Percentiles rank a stretch among this genome's conserved stretches.
Evolutionary conservation across 1,140 invertebrate species (phyloP).

Genomic region (Zaprionus inermis): DNA sequence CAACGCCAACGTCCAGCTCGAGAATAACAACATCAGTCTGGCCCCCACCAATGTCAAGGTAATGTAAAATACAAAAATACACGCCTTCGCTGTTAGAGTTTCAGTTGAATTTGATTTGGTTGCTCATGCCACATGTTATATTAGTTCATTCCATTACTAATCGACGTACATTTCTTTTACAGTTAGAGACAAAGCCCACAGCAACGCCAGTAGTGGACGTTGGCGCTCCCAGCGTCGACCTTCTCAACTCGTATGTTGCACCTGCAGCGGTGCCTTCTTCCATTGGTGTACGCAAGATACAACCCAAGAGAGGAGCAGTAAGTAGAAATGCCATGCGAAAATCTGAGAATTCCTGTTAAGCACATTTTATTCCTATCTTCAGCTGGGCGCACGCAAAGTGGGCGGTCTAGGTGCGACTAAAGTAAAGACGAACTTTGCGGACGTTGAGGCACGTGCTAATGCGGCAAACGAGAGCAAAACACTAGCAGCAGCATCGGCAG

Average conservation of each 20-base stretch:
- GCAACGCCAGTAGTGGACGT: slow-evolving; percentile 30
- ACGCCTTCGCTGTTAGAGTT: slow-evolving; percentile 33
- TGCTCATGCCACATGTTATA: background rate
- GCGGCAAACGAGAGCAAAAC: slow-evolving; percentile 90
- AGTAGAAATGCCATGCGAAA: slow-evolving; percentile 50
- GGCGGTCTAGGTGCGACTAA: slow-evolving; percentile 97
- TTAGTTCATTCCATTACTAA: slow-evolving; percentile 4
- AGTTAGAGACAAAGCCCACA: slow-evolving; percentile 63
- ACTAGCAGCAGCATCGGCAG: slow-evolving; percentile 49
- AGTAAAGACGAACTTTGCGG: slow-evolving; percentile 97
- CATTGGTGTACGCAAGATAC: slow-evolving; percentile 89
- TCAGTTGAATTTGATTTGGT: slow-evolving; percentile 7
- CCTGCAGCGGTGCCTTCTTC: slow-evolving; percentile 50
- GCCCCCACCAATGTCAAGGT: slow-evolving; percentile 34
- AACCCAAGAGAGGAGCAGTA: slow-evolving; percentile 88
- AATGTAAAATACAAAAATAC: slow-evolving; percentile 20
- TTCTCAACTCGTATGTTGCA: slow-evolving; percentile 71
- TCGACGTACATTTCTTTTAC: background rate
- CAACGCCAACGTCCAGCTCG: slow-evolving; percentile 72
- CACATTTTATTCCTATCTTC: background rate
- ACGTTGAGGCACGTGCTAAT: slow-evolving; percentile 95
- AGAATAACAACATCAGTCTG: slow-evolving; percentile 67
- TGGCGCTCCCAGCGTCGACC: slow-evolving; percentile 84
- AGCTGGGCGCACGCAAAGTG: slow-evolving; percentile 91
- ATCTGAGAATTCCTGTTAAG: background rate